These are phyloP conservation scores for Sylvilagus bachmani DNA, from an alignment of 2,113 vertebrate species.

Conservation along the genomic window DNA sequence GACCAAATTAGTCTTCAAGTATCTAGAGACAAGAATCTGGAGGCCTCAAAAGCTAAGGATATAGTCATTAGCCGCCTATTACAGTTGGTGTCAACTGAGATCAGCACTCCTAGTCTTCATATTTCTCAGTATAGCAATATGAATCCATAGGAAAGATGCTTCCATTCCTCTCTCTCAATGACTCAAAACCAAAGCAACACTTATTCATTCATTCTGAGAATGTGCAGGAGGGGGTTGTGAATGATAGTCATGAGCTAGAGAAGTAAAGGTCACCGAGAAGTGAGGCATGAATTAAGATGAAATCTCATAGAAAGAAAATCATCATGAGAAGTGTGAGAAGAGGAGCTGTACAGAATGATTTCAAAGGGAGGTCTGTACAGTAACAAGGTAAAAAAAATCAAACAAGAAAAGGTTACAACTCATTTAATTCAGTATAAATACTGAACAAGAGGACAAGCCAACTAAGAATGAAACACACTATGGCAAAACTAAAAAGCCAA, in stretches of 20 bases:
- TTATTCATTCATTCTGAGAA: conserved; percentile 59
- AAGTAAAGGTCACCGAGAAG: conserved; percentile 18
- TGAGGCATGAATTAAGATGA: conserved; percentile 18
- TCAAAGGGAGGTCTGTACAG: background rate
- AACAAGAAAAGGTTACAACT: conserved; percentile 1
- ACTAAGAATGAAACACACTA: background rate
- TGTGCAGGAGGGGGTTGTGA: background rate
- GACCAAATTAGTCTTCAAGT: conserved; percentile 96
- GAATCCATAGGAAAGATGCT: conserved; percentile 70
- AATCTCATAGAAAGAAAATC: conserved; percentile 17
- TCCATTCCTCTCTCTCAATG: background rate
- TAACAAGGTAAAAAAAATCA: conserved; percentile 38
- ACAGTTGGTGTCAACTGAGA: conserved; percentile 93
- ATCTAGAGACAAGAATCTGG: conserved; percentile 95
- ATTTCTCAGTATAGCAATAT: conserved; percentile 91
- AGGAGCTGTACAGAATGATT: conserved; percentile 30
- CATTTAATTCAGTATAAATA: background rate
- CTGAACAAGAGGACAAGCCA: background rate
- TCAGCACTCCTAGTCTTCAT: conserved; percentile 96
- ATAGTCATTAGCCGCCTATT: conserved; percentile 95
- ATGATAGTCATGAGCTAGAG: background rate
- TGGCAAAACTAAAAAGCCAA: background rate
- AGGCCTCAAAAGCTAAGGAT: conserved; percentile 94
- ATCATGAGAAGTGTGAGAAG: background rate
- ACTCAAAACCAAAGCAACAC: conserved; percentile 1